Evolutionary conservation across 2,113 vertebrate genomes (phyloP).

Genomic region (Plectropomus leopardus): DNA sequence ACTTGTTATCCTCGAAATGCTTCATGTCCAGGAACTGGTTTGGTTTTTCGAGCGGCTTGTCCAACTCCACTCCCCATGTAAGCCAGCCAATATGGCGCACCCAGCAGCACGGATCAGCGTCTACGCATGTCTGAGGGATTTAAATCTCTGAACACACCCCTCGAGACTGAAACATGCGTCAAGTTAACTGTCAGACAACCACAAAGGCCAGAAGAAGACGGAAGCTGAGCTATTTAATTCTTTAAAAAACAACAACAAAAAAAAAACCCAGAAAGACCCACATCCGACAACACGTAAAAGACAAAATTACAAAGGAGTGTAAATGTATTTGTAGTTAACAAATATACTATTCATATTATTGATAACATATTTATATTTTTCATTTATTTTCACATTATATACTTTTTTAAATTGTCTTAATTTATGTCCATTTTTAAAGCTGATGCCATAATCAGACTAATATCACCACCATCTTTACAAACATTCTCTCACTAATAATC

Average conservation of each 20-base stretch:
- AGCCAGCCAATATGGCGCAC: slow-evolving; percentile 83
- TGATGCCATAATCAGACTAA: too few relatives aligned
- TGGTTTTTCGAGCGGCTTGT: slow-evolving; percentile 60
- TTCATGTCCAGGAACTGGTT: slow-evolving; percentile 67
- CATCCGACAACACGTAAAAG: not conserved
- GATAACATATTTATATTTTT: too few relatives aligned
- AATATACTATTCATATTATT: not conserved
- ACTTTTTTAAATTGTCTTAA: too few relatives aligned
- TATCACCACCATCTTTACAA: too few relatives aligned
- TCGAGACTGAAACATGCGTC: not conserved
- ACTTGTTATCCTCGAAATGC: slow-evolving; percentile 50
- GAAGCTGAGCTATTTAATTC: slow-evolving; percentile 29
- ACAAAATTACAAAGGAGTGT: not conserved
- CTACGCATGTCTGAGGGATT: slow-evolving; percentile 81
- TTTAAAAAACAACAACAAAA: too few relatives aligned
- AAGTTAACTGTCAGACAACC: not conserved
- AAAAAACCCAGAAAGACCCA: too few relatives aligned
- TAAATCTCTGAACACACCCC: slow-evolving; percentile 83
- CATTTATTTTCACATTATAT: not conserved
- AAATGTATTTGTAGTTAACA: not conserved
- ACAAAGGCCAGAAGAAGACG: not conserved
- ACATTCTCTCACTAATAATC: not conserved
- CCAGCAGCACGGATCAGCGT: slow-evolving; percentile 54
- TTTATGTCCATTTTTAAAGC: too few relatives aligned
- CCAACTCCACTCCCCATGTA: slow-evolving; percentile 77